Conservation (phyloP, 2,797 vertebrate genomes). For the Gallinago stenura region DNA sequence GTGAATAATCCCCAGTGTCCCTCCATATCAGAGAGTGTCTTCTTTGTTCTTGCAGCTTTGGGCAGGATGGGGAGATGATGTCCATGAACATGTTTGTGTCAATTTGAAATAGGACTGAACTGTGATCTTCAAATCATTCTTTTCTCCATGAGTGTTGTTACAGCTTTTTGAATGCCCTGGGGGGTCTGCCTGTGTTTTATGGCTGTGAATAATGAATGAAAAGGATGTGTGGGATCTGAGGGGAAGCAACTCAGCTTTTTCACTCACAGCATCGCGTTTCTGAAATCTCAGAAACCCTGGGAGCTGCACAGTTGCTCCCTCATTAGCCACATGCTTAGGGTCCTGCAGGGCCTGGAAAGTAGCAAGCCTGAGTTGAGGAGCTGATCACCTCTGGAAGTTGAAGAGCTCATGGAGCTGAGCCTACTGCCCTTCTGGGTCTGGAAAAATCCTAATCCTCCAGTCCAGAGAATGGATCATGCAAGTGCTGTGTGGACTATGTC, state of each 20-base stretch:
- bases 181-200: not conserved
- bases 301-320: not conserved
- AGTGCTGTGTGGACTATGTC: not conserved
- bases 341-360: not conserved
- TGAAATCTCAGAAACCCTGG: not conserved
- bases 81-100: not conserved
- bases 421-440: not conserved
- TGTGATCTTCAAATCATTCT: constrained; percentile 9
- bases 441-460: not conserved
- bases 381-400: not conserved
- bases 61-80: not conserved
- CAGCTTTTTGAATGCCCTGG: not conserved
- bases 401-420: not conserved
- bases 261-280: not conserved
- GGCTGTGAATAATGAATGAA: constrained; percentile 29
- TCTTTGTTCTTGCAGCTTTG: constrained; percentile 29
- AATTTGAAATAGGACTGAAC: not conserved
- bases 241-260: not conserved
- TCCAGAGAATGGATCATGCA: not conserved
- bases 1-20: not conserved
- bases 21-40: not conserved
- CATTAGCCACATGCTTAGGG: not conserved
- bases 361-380: not conserved
- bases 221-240: constrained; percentile 11
- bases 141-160: not conserved